Percentiles rank a stretch among this genome's conserved stretches.
Conservation (phyloP, 1,140 invertebrate genomes). For the Dendroctonus valens region DNA sequence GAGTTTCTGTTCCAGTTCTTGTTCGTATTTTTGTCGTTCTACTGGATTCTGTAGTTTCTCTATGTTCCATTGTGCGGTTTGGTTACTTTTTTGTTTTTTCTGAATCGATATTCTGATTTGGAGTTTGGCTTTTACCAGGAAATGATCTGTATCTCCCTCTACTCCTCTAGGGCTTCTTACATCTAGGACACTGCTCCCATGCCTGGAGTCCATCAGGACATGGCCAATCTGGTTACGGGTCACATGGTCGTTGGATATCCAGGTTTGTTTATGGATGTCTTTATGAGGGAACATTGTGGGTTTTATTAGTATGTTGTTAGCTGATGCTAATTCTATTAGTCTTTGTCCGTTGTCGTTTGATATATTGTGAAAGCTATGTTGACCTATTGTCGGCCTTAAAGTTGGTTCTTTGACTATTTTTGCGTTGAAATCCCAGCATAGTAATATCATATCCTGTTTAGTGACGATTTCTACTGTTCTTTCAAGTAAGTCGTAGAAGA, state of each 20-base stretch:
- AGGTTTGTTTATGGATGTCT: too few relatives aligned
- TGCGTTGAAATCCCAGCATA: neutral
- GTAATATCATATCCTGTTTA: neutral
- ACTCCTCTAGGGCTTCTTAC: neutral
- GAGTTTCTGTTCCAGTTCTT: too few relatives aligned
- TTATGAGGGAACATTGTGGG: neutral
- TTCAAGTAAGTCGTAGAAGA: too few relatives aligned
- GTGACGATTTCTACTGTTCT: too few relatives aligned
- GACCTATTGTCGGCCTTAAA: too few relatives aligned
- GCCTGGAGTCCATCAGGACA: neutral
- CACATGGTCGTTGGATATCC: too few relatives aligned
- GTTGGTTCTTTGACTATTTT: conserved; percentile 1
- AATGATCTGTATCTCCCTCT: neutral
- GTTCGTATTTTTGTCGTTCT: too few relatives aligned
- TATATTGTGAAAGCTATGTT: neutral
- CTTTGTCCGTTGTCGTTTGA: conserved; percentile 3
- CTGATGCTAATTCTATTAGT: neutral
- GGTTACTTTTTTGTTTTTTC: neutral
- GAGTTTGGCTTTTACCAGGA: conserved; percentile 1
- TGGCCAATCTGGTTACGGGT: neutral
- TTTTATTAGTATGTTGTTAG: too few relatives aligned
- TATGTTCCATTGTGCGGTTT: conserved; percentile 1
- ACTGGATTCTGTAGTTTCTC: neutral
- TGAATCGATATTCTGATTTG: neutral
- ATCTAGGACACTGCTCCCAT: neutral